Conservation (phyloP, 92 coral and sea anemone genomes). For the Anthopleura xanthogrammica region DNA sequence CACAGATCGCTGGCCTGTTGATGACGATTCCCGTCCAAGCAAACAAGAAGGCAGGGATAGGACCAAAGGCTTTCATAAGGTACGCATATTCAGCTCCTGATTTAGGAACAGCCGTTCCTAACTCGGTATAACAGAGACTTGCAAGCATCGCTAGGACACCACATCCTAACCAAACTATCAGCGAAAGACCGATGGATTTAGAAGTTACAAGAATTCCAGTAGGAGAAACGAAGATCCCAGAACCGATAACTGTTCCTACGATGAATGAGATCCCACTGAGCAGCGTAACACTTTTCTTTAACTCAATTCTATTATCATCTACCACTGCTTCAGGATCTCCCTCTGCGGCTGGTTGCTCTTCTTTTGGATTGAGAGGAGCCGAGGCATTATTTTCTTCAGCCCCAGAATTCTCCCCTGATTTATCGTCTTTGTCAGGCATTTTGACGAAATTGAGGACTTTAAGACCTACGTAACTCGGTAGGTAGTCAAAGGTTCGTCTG, state of each 20-base stretch:
- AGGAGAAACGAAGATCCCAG: slow-evolving; percentile 83
- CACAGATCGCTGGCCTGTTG: slow-evolving; percentile 68
- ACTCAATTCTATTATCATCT: slow-evolving; percentile 8
- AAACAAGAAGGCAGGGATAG: slow-evolving; percentile 64
- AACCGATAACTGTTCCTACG: slow-evolving; percentile 85
- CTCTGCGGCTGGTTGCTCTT: not conserved
- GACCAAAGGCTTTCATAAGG: slow-evolving; percentile 67
- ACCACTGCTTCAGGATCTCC: slow-evolving; percentile 13
- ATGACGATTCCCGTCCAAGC: slow-evolving; percentile 79
- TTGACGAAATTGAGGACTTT: slow-evolving; percentile 1
- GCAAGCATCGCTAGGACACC: slow-evolving; percentile 77
- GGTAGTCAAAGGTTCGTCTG: not conserved
- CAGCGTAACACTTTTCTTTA: slow-evolving; percentile 58
- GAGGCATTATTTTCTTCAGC: not conserved
- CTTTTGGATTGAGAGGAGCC: slow-evolving; percentile 17
- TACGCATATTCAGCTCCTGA: slow-evolving; percentile 85
- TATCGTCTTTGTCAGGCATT: slow-evolving; percentile 24
- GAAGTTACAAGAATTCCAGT: slow-evolving; percentile 62
- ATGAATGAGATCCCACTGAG: slow-evolving; percentile 58
- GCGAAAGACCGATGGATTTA: slow-evolving; percentile 64
- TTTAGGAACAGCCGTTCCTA: slow-evolving; percentile 68
- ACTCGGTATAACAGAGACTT: slow-evolving; percentile 72
- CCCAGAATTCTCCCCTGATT: slow-evolving; percentile 5
- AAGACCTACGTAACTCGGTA: not conserved
- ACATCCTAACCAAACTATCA: slow-evolving; percentile 76